Percentiles rank a stretch among this genome's conserved stretches.
Evolutionary conservation across 2,113 vertebrate genomes (phyloP).

Genomic region (Baryphthengus martii): DNA sequence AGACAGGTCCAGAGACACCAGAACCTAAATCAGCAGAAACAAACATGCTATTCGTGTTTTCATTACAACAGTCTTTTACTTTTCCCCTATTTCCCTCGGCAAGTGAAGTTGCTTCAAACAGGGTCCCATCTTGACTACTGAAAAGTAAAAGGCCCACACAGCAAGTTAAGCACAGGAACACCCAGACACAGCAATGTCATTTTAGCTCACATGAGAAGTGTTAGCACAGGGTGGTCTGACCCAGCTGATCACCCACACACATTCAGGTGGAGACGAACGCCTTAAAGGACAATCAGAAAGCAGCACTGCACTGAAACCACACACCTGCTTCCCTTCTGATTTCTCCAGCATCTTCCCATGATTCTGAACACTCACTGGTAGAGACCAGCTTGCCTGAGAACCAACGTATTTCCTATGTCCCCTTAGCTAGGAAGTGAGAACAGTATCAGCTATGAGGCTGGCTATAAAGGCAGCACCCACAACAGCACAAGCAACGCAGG

Average conservation of each 20-base stretch:
- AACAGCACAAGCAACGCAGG: background rate
- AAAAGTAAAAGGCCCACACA: background rate
- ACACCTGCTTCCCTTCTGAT: background rate
- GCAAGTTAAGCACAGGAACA: background rate
- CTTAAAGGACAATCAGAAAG: background rate
- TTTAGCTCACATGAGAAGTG: fast-evolving
- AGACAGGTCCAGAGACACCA: conserved; percentile 29
- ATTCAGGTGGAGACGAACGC: fast-evolving
- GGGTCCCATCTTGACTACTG: background rate
- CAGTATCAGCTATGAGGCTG: background rate
- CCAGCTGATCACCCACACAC: background rate
- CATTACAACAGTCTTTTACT: background rate
- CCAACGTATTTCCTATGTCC: background rate
- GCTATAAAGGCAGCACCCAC: background rate
- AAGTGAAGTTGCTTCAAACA: background rate
- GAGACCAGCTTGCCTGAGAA: background rate
- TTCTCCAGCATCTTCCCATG: background rate
- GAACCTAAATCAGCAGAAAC: conserved; percentile 46
- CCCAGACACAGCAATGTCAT: background rate
- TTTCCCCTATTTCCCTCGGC: background rate
- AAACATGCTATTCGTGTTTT: conserved; percentile 13
- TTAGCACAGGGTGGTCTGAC: background rate
- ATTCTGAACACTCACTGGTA: background rate
- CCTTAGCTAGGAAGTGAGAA: background rate
- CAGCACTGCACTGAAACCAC: background rate